phyloP scores from a whole-genome alignment of 2,113 vertebrate species.

The Odontesthes bonariensis region DNA sequence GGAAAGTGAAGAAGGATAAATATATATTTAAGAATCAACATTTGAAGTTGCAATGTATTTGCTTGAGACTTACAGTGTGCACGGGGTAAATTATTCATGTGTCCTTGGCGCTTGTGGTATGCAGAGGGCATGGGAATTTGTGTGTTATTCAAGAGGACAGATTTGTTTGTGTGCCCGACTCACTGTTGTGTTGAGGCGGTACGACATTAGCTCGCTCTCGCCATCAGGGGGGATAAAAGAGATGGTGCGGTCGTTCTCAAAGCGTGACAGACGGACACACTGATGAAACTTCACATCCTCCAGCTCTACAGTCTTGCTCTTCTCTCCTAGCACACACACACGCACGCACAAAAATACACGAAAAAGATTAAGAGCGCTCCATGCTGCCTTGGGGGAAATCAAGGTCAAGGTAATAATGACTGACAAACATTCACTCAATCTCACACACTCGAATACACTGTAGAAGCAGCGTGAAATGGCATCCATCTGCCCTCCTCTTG shows the following conservation, averaged over 20 bases:
- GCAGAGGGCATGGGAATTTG: not conserved
- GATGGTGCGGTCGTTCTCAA: conserved; percentile 88
- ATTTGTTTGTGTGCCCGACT: conserved; percentile 46
- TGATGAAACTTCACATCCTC: conserved; percentile 89
- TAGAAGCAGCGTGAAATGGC: conserved; percentile 15
- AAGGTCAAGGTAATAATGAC: conserved; percentile 68
- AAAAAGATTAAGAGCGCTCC: conserved; percentile 52
- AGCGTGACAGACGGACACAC: conserved; percentile 87
- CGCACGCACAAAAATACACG: conserved; percentile 27
- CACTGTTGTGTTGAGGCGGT: conserved; percentile 86
- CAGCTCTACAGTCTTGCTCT: conserved; percentile 85
- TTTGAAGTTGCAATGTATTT: no score
- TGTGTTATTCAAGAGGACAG: not conserved
- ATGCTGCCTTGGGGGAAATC: conserved; percentile 55
- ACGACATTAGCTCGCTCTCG: conserved; percentile 87
- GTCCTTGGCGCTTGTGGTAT: not conserved
- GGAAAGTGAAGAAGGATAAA: not conserved
- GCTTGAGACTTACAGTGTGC: not conserved
- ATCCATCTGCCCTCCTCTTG: conserved; percentile 42
- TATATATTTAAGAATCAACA: not conserved
- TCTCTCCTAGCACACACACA: conserved; percentile 78
- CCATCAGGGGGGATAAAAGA: conserved; percentile 88
- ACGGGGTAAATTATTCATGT: not conserved
- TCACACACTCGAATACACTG: conserved; percentile 26
- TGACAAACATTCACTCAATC: conserved; percentile 52